Conservation (phyloP, 2,797 vertebrate genomes). For the Limnodromus scolopaceus region DNA sequence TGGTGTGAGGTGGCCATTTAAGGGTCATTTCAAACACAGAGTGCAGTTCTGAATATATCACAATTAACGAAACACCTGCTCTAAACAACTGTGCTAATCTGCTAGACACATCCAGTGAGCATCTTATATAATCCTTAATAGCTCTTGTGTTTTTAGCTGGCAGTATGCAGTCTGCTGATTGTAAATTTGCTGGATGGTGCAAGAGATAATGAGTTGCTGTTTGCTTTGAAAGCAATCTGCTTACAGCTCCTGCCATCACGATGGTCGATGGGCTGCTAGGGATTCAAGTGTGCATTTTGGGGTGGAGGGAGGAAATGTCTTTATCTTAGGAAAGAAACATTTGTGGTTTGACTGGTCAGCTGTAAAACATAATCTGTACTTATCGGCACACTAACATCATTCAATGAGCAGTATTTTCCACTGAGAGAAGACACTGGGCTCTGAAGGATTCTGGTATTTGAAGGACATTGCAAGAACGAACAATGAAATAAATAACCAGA, state of each 20-base stretch:
- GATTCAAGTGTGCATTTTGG: not conserved
- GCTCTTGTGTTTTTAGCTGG: not conserved
- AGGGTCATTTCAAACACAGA: conserved; percentile 18
- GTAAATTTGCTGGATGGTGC: not conserved
- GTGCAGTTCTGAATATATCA: not conserved
- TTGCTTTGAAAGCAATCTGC: not conserved
- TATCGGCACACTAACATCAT: not conserved
- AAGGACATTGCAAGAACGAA: not conserved
- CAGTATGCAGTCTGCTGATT: not conserved
- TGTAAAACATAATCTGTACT: not conserved
- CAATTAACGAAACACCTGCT: conserved; percentile 65
- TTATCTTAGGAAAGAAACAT: not conserved
- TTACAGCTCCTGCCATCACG: not conserved
- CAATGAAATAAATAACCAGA: not conserved
- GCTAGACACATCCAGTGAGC: not conserved
- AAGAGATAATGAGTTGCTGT: not conserved
- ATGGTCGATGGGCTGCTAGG: not conserved
- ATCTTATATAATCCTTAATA: not conserved
- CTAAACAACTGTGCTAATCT: conserved; percentile 39
- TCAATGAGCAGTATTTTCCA: not conserved
- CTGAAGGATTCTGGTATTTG: not conserved
- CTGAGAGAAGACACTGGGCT: not conserved
- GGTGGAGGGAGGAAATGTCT: not conserved
- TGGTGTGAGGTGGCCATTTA: conserved; percentile 27
- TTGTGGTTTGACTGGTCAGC: not conserved